These are phyloP conservation scores for Orthonychiurus folsomi DNA, from an alignment of 2,888 invertebrate genomes.

Conservation along the genomic window DNA sequence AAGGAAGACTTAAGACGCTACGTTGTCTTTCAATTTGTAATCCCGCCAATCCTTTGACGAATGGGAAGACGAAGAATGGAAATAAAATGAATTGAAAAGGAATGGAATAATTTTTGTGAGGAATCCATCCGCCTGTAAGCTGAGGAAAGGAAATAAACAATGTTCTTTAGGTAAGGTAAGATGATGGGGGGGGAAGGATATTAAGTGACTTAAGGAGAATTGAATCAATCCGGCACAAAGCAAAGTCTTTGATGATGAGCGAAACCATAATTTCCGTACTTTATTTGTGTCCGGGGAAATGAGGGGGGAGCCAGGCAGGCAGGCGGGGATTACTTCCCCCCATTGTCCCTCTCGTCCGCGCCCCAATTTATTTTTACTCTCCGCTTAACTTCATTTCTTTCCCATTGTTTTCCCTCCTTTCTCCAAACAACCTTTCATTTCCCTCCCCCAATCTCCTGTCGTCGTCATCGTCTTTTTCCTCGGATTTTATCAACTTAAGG, in stretches of 20 bases:
- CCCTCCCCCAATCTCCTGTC: not conserved
- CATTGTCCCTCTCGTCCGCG: no score
- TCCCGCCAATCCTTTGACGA: no score
- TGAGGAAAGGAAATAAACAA: not conserved
- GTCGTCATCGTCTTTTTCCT: not conserved
- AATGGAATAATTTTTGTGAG: not conserved
- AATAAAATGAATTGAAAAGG: not conserved
- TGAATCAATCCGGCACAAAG: not conserved
- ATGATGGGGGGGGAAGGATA: not conserved
- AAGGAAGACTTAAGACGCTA: not conserved
- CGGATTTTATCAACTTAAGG: slow-evolving; percentile 7
- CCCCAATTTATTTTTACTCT: slow-evolving; percentile 24
- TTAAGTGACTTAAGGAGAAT: slow-evolving; percentile 4
- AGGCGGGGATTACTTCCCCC: no score
- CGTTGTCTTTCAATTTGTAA: no score
- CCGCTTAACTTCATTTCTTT: slow-evolving; percentile 17
- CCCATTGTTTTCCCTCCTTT: slow-evolving; percentile 10
- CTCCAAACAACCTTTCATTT: slow-evolving; percentile 6
- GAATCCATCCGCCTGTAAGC: not conserved
- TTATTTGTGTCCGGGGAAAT: not conserved
- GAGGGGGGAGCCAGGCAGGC: no score
- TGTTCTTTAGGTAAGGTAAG: not conserved
- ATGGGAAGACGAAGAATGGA: not conserved
- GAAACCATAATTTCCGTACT: not conserved
- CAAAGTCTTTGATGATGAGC: slow-evolving; percentile 1